Evolutionary conservation across 2,797 vertebrate species (phyloP).

Genomic region (Neostethus bicornis): DNA sequence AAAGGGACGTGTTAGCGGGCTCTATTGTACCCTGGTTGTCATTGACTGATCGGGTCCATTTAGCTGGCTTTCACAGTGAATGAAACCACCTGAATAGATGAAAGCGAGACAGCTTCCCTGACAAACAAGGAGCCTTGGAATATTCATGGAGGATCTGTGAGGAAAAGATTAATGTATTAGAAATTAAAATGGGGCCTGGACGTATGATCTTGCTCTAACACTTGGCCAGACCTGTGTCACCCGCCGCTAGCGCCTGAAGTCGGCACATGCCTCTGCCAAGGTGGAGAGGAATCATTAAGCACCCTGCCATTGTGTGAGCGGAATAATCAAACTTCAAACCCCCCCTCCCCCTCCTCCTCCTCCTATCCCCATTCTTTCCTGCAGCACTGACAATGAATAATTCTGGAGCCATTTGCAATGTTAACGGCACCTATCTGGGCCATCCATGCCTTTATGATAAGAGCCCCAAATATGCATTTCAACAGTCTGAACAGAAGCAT

Average conservation of each 20-base stretch:
- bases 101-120: slow-evolving; percentile 94
- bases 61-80: slow-evolving; percentile 93
- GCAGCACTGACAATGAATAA: slow-evolving; percentile 99
- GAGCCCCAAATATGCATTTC: slow-evolving; percentile 99
- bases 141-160: slow-evolving; percentile 99
- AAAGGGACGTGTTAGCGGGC: slow-evolving; percentile 87
- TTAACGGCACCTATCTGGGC: slow-evolving; percentile 99
- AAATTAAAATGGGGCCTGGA: slow-evolving; percentile 99
- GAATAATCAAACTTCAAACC: slow-evolving; percentile 99
- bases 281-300: slow-evolving; percentile 98
- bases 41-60: slow-evolving; percentile 99
- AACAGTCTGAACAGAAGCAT: slow-evolving; percentile 98
- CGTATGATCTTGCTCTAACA: slow-evolving; percentile 99
- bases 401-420: slow-evolving; percentile 99
- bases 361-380: slow-evolving; percentile 84
- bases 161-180: slow-evolving; percentile 99
- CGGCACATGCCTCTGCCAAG: slow-evolving; percentile 96
- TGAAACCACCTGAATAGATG: slow-evolving; percentile 99
- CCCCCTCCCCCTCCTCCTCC: slow-evolving; percentile 65
- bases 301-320: slow-evolving; percentile 94
- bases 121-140: slow-evolving; percentile 98
- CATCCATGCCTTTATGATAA: slow-evolving; percentile 99
- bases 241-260: slow-evolving; percentile 91
- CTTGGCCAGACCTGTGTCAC: slow-evolving; percentile 99
- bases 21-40: slow-evolving; percentile 95